Conservation (phyloP, 2,888 invertebrate species). For the Carcina quercana region DNA sequence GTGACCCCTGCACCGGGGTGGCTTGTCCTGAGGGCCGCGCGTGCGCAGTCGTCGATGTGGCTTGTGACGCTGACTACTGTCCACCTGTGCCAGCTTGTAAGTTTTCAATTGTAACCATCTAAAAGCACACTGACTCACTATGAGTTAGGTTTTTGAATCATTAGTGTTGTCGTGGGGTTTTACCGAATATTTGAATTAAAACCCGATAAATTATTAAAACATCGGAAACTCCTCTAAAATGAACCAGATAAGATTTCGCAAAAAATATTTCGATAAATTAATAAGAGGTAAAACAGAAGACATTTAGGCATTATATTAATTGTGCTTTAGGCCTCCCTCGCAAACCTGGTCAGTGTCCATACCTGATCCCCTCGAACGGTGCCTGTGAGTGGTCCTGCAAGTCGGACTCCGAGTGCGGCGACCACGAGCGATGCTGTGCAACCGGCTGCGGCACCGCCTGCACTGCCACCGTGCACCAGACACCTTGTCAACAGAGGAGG, state of each 20-base stretch:
- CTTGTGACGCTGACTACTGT: conserved; percentile 89
- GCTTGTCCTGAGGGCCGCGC: conserved; percentile 79
- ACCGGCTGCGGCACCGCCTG: conserved; percentile 92
- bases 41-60: conserved; percentile 88
- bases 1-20: conserved; percentile 85
- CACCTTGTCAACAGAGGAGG: conserved; percentile 82
- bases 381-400: conserved; percentile 86
- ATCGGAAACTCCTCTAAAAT: too few relatives aligned
- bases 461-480: conserved; percentile 80
- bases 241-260: too few relatives aligned
- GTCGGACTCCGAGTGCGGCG: conserved; percentile 83
- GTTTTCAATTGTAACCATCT: too few relatives aligned
- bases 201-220: too few relatives aligned
- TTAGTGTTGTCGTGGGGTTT: too few relatives aligned
- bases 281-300: background rate
- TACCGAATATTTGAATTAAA: too few relatives aligned
- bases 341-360: conserved; percentile 88
- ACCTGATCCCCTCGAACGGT: conserved; percentile 80
- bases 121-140: too few relatives aligned
- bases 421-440: conserved; percentile 84
- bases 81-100: conserved; percentile 89
- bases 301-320: too few relatives aligned
- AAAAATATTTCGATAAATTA: too few relatives aligned
- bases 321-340: conserved; percentile 72
- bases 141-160: too few relatives aligned